A percentile compares a stretch with the other conserved stretches of the same genome.
phyloP scores from a whole-genome alignment of 2,113 vertebrate genomes.

The Macrotis lagotis region DNA sequence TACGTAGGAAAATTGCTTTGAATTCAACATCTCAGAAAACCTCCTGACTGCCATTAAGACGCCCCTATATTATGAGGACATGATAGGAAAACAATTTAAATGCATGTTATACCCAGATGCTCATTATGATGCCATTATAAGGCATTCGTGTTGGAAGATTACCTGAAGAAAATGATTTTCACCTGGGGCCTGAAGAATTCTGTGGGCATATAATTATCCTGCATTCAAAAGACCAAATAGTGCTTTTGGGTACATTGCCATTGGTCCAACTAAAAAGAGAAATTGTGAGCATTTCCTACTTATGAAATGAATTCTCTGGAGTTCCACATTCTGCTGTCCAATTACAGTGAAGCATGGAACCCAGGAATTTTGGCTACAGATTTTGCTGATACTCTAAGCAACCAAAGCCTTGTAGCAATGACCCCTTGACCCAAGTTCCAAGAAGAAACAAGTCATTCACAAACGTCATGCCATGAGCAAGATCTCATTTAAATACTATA shows the following conservation, averaged over 20 bases:
- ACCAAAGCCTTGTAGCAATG: not conserved
- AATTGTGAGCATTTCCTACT: not conserved
- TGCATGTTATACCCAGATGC: not conserved
- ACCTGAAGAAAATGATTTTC: slow-evolving; percentile 31
- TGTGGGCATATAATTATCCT: not conserved
- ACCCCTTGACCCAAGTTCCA: not conserved
- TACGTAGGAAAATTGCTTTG: not conserved
- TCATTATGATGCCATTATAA: slow-evolving; percentile 30
- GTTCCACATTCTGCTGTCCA: not conserved
- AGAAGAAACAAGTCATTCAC: not conserved
- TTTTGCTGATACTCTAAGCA: not conserved
- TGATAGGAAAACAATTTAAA: slow-evolving; percentile 42
- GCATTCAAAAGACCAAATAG: not conserved
- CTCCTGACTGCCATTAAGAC: not conserved
- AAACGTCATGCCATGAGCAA: not conserved
- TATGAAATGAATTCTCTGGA: slow-evolving; percentile 20
- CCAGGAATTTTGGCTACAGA: not conserved
- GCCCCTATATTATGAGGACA: not conserved
- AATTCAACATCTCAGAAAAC: slow-evolving; percentile 3
- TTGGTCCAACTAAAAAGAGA: not conserved
- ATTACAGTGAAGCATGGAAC: not conserved
- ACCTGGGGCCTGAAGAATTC: not conserved
- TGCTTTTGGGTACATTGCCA: not conserved
- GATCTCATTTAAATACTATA: not conserved
- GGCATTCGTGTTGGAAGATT: not conserved